Base-by-base conservation (phyloP, 2,888 invertebrate genomes). In the Ommatoiulus sabulosus region DNA sequence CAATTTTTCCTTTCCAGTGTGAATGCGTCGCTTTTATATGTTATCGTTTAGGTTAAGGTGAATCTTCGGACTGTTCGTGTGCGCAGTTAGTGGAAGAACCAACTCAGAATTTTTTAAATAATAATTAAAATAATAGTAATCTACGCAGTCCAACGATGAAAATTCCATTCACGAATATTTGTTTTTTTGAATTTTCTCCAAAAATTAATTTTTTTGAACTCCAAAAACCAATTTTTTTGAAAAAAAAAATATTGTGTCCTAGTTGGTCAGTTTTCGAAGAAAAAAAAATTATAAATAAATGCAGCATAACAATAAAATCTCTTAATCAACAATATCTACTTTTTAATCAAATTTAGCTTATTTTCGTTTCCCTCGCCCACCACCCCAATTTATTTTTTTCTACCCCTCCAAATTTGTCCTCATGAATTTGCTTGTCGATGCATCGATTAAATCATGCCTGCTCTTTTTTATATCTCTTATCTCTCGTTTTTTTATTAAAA, bases 301-400 rank as follows among this genome's bases (percentile, higher is more conserved):
- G 20, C 72, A 72, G 72, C 72, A 20, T 24, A 48, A 72, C 20
- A 20, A 72, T 72, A 20, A 72, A 72, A 72, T 72, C 72, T 72
- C 24, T 20, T 72, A 72, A 72, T 72, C 20, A 72, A 72, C 72
- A 72, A 72, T 20, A 72, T 72, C 24, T 63, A 17, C 10, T 72
- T 24, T 24, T 52, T 87, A 52, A 35, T 48, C 20, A 87, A 48
- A 52, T 57, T 87, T 87, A 57, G 87, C 57, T 87, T 87, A 10
- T 48, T 86, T 87, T 48, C 48, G 12, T 87, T 87, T 35, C 24
- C 84, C 15, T 44, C n/a, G 12, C 5, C 12, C 86, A n/a, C n/a
- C n/a, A n/a, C n/a, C n/a, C n/a, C n/a, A n/a, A n/a, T 43, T 35
- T 52, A 48, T 57, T 87, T 46, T 87, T 52, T 43, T 57, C 80